phyloP scores from a whole-genome alignment of 2,797 vertebrate species.

The Macrochelys suwanniensis region DNA sequence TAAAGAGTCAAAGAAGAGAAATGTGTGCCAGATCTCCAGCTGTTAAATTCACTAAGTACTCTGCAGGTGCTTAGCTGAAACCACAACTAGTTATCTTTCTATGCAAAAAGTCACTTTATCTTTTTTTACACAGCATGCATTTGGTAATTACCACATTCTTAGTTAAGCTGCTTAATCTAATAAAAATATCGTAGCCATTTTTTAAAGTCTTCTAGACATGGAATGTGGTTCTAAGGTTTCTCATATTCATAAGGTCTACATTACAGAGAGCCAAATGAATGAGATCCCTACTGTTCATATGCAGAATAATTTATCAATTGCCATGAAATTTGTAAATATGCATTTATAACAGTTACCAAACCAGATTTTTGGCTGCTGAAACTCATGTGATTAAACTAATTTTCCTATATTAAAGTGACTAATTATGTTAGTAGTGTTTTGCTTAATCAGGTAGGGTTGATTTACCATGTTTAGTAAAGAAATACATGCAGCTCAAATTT shows the following conservation, averaged over 20 bases:
- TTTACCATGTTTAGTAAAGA: conserved; percentile 54
- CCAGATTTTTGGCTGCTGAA: conserved; percentile 64
- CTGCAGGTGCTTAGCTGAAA: conserved; percentile 11
- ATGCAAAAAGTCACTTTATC: conserved; percentile 11
- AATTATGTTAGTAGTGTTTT: conserved; percentile 54
- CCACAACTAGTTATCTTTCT: conserved; percentile 8
- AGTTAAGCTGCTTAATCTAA: conserved; percentile 51
- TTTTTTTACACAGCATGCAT: not conserved
- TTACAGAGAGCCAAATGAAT: conserved; percentile 46
- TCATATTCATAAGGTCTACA: conserved; percentile 19
- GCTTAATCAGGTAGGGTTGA: conserved; percentile 36
- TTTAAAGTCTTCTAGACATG: conserved; percentile 53
- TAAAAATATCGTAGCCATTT: conserved; percentile 32
- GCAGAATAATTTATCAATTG: conserved; percentile 33
- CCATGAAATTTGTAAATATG: not conserved
- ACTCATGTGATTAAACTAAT: conserved; percentile 57
- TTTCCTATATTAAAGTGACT: conserved; percentile 61
- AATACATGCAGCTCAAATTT: conserved; percentile 27
- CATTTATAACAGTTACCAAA: conserved; percentile 26
- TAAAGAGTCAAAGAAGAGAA: conserved; percentile 11
- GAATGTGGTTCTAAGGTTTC: conserved; percentile 15
- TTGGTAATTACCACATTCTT: conserved; percentile 48
- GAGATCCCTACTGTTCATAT: not conserved
- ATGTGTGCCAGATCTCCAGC: not conserved
- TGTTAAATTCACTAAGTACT: conserved; percentile 7